Evolutionary conservation across 2,113 vertebrate species (phyloP).

Genomic region (Perca schrenkii): DNA sequence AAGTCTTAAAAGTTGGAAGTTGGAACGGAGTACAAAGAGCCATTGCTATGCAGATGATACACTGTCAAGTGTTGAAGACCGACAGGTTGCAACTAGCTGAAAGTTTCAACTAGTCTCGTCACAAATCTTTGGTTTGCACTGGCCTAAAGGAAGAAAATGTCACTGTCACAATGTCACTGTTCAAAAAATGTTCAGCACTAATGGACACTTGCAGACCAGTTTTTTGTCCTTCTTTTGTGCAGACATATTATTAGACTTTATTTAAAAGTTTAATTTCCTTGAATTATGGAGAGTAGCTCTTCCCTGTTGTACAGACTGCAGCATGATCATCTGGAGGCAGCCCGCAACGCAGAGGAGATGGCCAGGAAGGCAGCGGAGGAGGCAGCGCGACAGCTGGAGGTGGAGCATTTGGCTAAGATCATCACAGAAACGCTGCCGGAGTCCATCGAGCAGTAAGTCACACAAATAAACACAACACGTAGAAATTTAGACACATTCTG

Average conservation of each 20-base stretch:
- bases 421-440: slow-evolving; percentile 65
- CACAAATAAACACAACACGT: not conserved
- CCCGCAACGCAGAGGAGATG: slow-evolving; percentile 71
- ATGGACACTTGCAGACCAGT: no score
- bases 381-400: slow-evolving; percentile 74
- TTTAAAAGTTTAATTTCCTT: not conserved
- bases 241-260: no score
- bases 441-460: slow-evolving; percentile 77
- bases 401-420: slow-evolving; percentile 67
- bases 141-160: no score
- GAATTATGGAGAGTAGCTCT: not conserved
- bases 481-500: not conserved
- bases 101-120: no score
- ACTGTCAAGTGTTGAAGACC: no score
- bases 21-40: no score
- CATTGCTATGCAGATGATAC: no score
- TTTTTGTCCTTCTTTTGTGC: not conserved
- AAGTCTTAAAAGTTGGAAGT: no score
- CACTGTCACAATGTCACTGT: no score
- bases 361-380: slow-evolving; percentile 75
- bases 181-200: no score
- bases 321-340: slow-evolving; percentile 74
- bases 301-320: slow-evolving; percentile 64
- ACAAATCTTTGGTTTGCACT: no score
- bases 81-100: no score